Percentiles rank a stretch among this genome's conserved stretches.
Evolutionary conservation across 2,888 invertebrate species (phyloP).

Genomic region (Apodemia zela): DNA sequence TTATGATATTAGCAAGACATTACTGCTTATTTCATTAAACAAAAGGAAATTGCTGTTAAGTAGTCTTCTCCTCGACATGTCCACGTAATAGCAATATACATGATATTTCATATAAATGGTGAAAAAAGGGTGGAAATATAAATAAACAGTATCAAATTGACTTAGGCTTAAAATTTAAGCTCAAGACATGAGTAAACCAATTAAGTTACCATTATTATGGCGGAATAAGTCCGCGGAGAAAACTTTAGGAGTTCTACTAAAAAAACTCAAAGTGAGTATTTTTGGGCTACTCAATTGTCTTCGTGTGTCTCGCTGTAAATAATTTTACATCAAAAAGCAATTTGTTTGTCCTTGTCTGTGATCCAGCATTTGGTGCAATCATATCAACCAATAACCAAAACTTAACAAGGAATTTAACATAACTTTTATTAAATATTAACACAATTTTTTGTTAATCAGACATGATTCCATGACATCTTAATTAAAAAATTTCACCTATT

Average conservation of each 20-base stretch:
- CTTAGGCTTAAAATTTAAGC: constrained; percentile 51
- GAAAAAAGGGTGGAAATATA: no score
- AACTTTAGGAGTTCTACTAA: constrained; percentile 63
- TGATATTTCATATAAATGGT: no score
- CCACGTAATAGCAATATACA: no score
- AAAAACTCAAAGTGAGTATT: constrained; percentile 66
- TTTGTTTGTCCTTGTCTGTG: constrained; percentile 38
- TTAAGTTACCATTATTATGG: constrained; percentile 68
- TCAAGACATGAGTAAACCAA: constrained; percentile 54
- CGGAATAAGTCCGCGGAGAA: constrained; percentile 66
- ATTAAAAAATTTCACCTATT: no score
- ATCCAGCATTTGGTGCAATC: constrained; percentile 40
- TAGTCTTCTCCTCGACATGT: no score
- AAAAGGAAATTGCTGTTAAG: no score
- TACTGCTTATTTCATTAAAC: no score
- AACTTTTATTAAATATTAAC: no score
- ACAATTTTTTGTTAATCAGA: no score
- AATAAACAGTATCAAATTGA: background rate
- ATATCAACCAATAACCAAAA: constrained; percentile 29
- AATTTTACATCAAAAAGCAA: background rate
- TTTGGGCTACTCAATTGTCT: constrained; percentile 22
- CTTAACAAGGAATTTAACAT: constrained; percentile 17
- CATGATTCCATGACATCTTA: no score
- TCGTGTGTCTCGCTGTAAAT: constrained; percentile 16
- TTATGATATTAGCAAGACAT: no score